These are phyloP conservation scores for Saccostrea glomerata DNA, from an alignment of 1,140 invertebrate species.

Conservation along the genomic window DNA sequence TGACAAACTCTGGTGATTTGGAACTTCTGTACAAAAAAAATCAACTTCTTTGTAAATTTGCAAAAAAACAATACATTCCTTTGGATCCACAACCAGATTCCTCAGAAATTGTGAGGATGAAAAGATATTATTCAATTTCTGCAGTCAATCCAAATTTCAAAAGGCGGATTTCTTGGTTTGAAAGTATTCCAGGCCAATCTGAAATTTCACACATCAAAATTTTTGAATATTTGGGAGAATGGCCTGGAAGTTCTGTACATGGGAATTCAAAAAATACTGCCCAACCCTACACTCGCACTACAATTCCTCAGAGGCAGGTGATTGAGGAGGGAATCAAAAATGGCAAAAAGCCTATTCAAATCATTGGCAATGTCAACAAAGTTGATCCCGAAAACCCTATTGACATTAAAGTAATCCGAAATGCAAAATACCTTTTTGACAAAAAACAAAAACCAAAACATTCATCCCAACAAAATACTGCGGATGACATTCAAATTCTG, in stretches of 20 bases:
- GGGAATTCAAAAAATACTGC: neutral
- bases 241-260: too few species aligned
- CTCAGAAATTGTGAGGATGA: too few species aligned
- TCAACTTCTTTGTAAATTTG: too few species aligned
- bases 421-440: constrained; percentile 36
- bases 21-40: too few species aligned
- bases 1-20: too few species aligned
- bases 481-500: constrained; percentile 45
- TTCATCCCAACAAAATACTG: neutral
- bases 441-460: constrained; percentile 11
- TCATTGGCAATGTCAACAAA: constrained; percentile 17
- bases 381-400: neutral
- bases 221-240: neutral
- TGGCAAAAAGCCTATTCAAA: constrained; percentile 37
- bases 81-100: too few species aligned
- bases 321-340: constrained; percentile 42
- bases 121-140: too few species aligned
- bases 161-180: too few species aligned
- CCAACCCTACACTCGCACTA: neutral
- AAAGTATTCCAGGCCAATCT: neutral
- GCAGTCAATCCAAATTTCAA: too few species aligned
- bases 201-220: neutral
- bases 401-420: constrained; percentile 42
- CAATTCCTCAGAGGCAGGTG: constrained; percentile 25
- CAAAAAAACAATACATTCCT: too few species aligned